A percentile compares a stretch with the other conserved stretches of the same genome.
These are phyloP conservation scores for Zootoca vivipara DNA, from an alignment of 2,113 vertebrate species.

Conservation along the genomic window DNA sequence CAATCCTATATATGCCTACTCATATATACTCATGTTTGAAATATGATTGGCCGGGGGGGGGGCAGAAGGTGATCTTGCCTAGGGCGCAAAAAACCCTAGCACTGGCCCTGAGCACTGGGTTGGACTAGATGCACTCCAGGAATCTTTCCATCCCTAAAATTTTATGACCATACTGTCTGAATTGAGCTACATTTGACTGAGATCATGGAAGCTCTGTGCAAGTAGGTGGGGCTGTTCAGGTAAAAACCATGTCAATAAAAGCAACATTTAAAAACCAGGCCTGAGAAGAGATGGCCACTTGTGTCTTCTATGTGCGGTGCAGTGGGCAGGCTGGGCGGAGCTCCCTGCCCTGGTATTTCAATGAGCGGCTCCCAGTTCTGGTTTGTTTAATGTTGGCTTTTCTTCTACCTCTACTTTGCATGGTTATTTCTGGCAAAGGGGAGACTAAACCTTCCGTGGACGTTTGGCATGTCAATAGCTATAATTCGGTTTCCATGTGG, in stretches of 20 bases:
- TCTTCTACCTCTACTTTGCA: slow-evolving; percentile 68
- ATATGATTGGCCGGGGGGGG: no score
- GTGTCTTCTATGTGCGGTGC: not conserved
- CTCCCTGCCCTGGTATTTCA: slow-evolving; percentile 57
- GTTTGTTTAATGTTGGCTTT: slow-evolving; percentile 76
- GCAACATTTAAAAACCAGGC: not conserved
- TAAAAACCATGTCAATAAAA: not conserved
- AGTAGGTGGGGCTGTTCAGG: not conserved
- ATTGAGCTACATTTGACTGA: not conserved
- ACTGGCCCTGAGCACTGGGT: not conserved
- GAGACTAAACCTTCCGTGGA: slow-evolving; percentile 69
- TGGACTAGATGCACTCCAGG: not conserved
- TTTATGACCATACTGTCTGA: no score
- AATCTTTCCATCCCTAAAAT: no score
- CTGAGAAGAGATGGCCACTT: not conserved
- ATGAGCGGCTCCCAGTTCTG: slow-evolving; percentile 68
- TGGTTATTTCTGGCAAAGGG: slow-evolving; percentile 83
- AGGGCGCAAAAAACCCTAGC: no score
- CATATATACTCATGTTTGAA: no score
- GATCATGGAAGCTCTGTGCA: not conserved
- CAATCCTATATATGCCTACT: no score
- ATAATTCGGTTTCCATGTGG: slow-evolving; percentile 60
- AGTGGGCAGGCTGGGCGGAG: slow-evolving; percentile 57
- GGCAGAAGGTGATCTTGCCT: no score
- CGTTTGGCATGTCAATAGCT: slow-evolving; percentile 58